A percentile compares a stretch with the other conserved stretches of the same genome.
phyloP scores from a whole-genome alignment of 2,113 vertebrate species.

The Eidolon helvum region DNA sequence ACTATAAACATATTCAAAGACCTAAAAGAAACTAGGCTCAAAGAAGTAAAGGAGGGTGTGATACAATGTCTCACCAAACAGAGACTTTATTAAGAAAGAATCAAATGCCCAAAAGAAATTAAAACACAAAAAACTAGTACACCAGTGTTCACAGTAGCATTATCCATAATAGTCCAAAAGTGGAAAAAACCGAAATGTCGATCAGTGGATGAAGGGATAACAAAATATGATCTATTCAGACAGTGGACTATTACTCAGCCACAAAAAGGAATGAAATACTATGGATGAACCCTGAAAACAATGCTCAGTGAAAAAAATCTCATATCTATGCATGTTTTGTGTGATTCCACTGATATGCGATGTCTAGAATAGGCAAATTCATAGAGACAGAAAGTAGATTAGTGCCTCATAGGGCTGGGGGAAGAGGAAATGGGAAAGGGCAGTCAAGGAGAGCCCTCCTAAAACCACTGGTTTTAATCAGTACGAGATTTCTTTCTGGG shows the following conservation, averaged over 20 bases:
- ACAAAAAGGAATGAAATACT: rapidly evolving
- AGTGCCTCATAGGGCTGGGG: background rate
- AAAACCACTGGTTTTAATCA: background rate
- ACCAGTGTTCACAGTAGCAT: background rate
- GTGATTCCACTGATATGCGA: background rate
- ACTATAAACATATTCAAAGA: background rate
- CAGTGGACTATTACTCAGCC: background rate
- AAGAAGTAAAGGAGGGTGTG: background rate
- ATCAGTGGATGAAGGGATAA: background rate
- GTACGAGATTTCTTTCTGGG: background rate
- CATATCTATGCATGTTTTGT: background rate
- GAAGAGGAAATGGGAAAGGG: no score
- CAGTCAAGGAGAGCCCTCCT: no score
- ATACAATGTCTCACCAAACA: background rate
- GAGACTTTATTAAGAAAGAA: background rate
- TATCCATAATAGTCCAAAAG: background rate
- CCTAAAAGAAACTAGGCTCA: background rate
- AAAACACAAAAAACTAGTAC: background rate
- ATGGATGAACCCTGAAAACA: background rate
- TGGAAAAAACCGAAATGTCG: background rate
- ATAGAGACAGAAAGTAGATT: background rate
- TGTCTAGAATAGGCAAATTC: background rate
- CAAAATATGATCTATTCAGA: background rate
- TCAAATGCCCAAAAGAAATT: background rate
- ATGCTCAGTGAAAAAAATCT: background rate